Base-by-base conservation (phyloP, 2,797 vertebrate species). In the Coregonus ussuriensis region DNA sequence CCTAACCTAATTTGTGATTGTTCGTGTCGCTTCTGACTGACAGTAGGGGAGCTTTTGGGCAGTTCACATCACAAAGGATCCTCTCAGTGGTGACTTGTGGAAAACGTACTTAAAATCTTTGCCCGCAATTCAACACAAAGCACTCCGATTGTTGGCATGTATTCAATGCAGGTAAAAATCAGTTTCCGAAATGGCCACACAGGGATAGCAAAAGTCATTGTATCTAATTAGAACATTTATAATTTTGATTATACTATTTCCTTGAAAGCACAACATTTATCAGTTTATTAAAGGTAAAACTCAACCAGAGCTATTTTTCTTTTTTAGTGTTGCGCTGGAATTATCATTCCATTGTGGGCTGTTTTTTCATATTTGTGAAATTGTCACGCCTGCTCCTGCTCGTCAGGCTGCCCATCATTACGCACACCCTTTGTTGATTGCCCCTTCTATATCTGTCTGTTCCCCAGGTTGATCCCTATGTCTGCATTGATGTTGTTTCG, bases 241-340 rank as follows among this genome's bases (percentile, higher is more conserved):
- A 85, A 91, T 92, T 93, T 93, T 93, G 91, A 93, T 93, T 93
- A 93, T 91, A 90, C 89, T 90, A 88, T 80, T 91, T 91, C 89
- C 90, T 91, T 90, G 91, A 90, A 93, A 92, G 89, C 92, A 93
- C 89, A 93, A 75, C 78, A 91, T 93, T 90, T 91, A 92, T 90
- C 86, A 83, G 86, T 92, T 90, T 94, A 91, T 90, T 92, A 91
- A 90, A 89, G 89, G 84, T 87, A 83, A 88, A 91, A 89, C 83
- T 81, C 83, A 74, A 87, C 72, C 75, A 74, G 76, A 77, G 85
- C 78, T 81, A 77, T 87, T 87, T 85, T 82, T 85, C 70, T 81
- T 56, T 15, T 81, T 83, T 87, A 0, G 66, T 79, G 79, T 83
- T 84, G 74, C 78, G 73, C 86, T 89, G 88, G 81, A 78, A 69